Percentiles rank a stretch among this genome's conserved stretches.
Evolutionary conservation across 1,140 invertebrate genomes (phyloP).

Genomic region (Augochlora pura): DNA sequence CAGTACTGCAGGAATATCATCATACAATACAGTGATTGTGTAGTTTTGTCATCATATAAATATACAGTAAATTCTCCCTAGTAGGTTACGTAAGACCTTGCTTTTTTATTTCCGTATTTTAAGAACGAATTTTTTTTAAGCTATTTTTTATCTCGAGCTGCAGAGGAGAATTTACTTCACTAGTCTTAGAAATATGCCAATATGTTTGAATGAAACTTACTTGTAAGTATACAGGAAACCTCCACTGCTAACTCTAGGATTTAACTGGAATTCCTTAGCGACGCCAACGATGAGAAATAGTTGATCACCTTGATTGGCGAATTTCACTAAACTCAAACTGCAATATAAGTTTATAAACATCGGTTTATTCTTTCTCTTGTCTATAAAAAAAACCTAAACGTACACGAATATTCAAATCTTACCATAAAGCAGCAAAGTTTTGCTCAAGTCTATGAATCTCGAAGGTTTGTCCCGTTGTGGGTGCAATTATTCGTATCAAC

Average conservation of each 20-base stretch:
- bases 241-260: constrained; percentile 89
- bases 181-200: neutral
- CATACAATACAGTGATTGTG: constrained; percentile 68
- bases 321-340: constrained; percentile 88
- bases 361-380: neutral
- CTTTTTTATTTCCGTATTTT: too few relatives aligned
- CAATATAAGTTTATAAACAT: constrained; percentile 52
- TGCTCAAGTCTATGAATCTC: constrained; percentile 93
- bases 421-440: constrained; percentile 97
- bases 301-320: constrained; percentile 86
- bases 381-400: constrained; percentile 8
- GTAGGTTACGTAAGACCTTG: too few relatives aligned
- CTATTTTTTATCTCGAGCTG: too few relatives aligned
- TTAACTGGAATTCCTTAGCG: constrained; percentile 94
- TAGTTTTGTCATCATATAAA: constrained; percentile 70
- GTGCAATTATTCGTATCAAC: constrained; percentile 94
- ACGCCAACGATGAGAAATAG: constrained; percentile 92
- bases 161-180: too few relatives aligned
- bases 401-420: constrained; percentile 68
- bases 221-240: constrained; percentile 95
- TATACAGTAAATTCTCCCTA: too few relatives aligned
- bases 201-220: constrained; percentile 75
- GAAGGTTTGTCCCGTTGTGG: constrained; percentile 89
- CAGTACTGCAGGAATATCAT: constrained; percentile 79
- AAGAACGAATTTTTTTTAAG: too few relatives aligned